Evolutionary conservation across 1,140 invertebrate genomes (phyloP), one percentile per base, ranked within the genome.

Genomic region (Trichomalopsis sarcophagae): DNA sequence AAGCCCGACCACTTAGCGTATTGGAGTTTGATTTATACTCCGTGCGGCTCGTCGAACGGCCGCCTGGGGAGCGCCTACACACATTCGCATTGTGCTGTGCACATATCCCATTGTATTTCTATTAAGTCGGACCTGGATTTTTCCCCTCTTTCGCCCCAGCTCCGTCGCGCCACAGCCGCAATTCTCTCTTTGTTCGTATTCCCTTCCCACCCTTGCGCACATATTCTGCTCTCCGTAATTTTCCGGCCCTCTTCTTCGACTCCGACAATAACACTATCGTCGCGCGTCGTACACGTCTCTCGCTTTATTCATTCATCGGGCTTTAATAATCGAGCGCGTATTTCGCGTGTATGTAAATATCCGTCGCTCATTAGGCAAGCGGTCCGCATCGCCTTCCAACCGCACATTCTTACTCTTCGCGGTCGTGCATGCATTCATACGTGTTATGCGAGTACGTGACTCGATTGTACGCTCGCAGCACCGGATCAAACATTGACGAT

Each of bases 21-120:
- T 86, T 86, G 85, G 55, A 86, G 82, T 84, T 86, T 86, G 85
- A 83, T 86, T 86, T 83, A 83, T 83, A 68, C 50, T 86, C 84
- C 36, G 55, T 33, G 27, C 1, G 36, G 80, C 33, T 78, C 30
- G 76, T 36, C 69, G 82, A 84, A 74, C 82, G 75, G 76, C 66
- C 75, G 84, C 55, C 84, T 75, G 71, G 84, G 84, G 84, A 73
- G 33, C 11, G n/a, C 23, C 69, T 74, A 44, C 68, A 47, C 71
- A 66, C 68, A 30, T 71, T 79, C 55, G 36, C 36, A 66, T 77
- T 85, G 10, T 85, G 17, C 27, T 21, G 55, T 44, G 40, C n/a
- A 62, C 17, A 62, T n/a, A 40, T 80, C 66, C 75, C 40, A 82
- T 86, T 79, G 81, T 79, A 47, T 62, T 77, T 81, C 55, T 82